phyloP scores from a whole-genome alignment of 1,140 invertebrate species.

The Euglossa dilemma region DNA sequence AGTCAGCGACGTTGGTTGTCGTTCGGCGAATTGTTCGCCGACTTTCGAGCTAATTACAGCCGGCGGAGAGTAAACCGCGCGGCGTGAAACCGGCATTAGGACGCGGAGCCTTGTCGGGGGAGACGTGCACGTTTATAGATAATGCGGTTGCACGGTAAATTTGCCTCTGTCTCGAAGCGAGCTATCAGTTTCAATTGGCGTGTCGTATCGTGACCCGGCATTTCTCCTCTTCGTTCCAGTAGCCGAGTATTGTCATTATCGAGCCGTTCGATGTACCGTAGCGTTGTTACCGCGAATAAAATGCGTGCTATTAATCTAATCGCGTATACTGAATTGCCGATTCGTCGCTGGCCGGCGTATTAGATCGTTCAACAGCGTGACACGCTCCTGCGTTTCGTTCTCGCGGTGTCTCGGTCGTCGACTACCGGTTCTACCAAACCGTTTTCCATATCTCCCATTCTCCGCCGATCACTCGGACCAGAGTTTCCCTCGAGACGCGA shows the following conservation, averaged over 20 bases:
- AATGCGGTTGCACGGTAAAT: slow-evolving; percentile 35
- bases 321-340: not conserved
- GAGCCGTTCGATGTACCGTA: slow-evolving; percentile 8
- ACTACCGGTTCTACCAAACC: not conserved
- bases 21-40: slow-evolving; percentile 1
- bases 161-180: slow-evolving; percentile 7
- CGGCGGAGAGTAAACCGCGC: not conserved
- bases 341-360: not conserved
- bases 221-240: slow-evolving; percentile 25
- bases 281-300: not conserved
- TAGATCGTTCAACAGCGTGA: not conserved
- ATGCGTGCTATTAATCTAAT: slow-evolving; percentile 35
- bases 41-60: slow-evolving; percentile 15
- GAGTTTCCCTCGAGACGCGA: no score
- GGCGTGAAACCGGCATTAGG: slow-evolving; percentile 17
- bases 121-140: slow-evolving; percentile 12
- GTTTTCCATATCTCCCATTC: no score
- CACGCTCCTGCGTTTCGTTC: not conserved
- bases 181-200: slow-evolving; percentile 43
- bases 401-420: not conserved
- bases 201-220: slow-evolving; percentile 9
- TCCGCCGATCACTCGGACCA: no score
- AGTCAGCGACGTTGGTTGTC: not conserved
- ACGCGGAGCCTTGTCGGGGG: not conserved
- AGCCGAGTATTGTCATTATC: slow-evolving; percentile 31